Evolutionary conservation across 2,797 vertebrate species (phyloP).

Genomic region (Thaleichthys pacificus): DNA sequence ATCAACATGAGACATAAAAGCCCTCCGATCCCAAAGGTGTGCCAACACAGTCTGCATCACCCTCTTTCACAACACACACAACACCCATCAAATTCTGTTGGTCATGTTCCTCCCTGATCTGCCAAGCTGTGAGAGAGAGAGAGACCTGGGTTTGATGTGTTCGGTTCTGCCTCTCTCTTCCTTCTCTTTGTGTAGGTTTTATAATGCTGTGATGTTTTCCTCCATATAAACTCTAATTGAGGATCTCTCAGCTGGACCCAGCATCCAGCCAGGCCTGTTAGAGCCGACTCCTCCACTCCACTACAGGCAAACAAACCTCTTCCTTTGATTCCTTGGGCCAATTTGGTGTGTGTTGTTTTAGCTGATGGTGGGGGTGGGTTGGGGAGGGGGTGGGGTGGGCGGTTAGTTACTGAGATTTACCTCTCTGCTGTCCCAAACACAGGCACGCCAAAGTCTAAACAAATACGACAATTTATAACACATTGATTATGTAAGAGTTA

Average conservation of each 20-base stretch:
- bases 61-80: too few relatives aligned
- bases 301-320: slow-evolving; percentile 13
- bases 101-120: too few relatives aligned
- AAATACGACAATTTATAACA: too few relatives aligned
- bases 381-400: too few relatives aligned
- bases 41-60: too few relatives aligned
- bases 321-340: slow-evolving; percentile 13
- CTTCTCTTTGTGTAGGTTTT: background rate
- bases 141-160: background rate
- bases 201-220: background rate
- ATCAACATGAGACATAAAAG: background rate
- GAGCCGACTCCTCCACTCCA: background rate
- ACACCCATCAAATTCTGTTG: too few relatives aligned
- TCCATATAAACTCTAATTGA: slow-evolving; percentile 4
- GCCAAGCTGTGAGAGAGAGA: background rate
- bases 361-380: slow-evolving; percentile 1
- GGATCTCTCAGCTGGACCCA: background rate
- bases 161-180: background rate
- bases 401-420: too few relatives aligned
- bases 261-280: background rate
- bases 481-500: too few relatives aligned
- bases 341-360: background rate
- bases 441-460: too few relatives aligned
- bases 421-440: too few relatives aligned
- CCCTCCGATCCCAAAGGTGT: too few relatives aligned